Percentiles rank a stretch among this genome's conserved stretches.
Conservation (phyloP, 2,113 vertebrate species). For the Circaetus cinerascens region DNA sequence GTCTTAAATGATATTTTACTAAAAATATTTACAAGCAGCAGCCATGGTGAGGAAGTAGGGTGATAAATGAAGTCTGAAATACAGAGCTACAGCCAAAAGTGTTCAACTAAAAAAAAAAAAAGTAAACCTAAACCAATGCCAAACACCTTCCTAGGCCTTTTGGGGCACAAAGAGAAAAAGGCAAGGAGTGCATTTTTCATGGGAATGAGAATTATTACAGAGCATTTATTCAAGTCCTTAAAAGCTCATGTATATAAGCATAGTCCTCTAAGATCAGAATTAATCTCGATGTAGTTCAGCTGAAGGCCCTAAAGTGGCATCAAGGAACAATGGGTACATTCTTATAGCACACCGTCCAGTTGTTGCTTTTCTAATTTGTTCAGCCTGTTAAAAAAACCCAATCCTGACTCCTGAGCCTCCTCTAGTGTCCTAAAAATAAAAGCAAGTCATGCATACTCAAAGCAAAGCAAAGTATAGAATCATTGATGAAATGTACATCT, state of each 20-base stretch:
- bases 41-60: background rate
- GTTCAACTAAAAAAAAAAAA: background rate
- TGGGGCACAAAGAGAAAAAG: background rate
- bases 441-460: background rate
- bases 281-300: background rate
- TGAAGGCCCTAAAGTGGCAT: background rate
- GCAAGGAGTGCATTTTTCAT: background rate
- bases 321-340: background rate
- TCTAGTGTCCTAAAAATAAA: slow-evolving; percentile 34
- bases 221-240: background rate
- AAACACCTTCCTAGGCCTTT: background rate
- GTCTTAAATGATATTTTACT: background rate
- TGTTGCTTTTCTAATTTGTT: background rate
- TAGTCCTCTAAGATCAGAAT: background rate
- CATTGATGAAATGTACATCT: background rate
- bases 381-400: background rate
- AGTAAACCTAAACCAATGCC: background rate
- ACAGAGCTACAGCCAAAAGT: background rate
- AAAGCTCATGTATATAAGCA: background rate
- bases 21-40: background rate
- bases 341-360: background rate
- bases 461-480: background rate
- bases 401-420: slow-evolving; percentile 39
- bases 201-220: background rate
- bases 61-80: background rate